These are phyloP conservation scores for Phataginus tricuspis DNA, from an alignment of 2,797 vertebrate genomes.

Conservation along the genomic window DNA sequence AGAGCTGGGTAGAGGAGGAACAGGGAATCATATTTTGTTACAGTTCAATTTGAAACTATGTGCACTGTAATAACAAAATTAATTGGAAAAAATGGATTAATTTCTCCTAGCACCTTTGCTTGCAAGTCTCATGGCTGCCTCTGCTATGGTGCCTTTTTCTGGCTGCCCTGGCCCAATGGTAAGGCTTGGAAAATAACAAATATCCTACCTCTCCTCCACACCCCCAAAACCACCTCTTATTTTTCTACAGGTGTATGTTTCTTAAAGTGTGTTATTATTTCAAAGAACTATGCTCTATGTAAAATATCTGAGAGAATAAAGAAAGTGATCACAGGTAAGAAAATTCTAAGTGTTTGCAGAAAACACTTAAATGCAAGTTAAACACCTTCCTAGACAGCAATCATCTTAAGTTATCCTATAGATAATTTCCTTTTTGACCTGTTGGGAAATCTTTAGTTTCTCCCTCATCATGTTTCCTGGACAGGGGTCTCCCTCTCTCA, in stretches of 20 bases:
- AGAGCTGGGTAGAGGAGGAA: not conserved
- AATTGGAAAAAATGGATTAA: not conserved
- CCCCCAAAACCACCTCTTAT: not conserved
- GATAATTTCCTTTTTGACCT: slow-evolving; percentile 15
- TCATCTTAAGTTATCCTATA: not conserved
- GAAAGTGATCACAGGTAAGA: not conserved
- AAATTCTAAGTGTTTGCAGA: not conserved
- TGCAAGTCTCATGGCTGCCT: not conserved
- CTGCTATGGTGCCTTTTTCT: not conserved
- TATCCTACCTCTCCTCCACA: not conserved
- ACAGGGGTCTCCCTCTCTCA: not conserved
- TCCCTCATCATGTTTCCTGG: not conserved
- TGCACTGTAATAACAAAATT: not conserved
- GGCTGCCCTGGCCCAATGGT: not conserved
- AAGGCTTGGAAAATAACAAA: not conserved
- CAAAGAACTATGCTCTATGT: not conserved
- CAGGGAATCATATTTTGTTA: not conserved
- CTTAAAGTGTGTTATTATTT: not conserved
- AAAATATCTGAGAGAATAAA: slow-evolving; percentile 2
- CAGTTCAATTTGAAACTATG: not conserved
- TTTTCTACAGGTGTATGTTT: not conserved
- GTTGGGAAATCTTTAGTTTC: not conserved
- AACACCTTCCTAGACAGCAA: not conserved
- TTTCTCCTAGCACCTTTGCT: not conserved
- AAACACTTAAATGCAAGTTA: not conserved